These are phyloP conservation scores for Zoanthus sansibaricus DNA, from an alignment of 92 coral and sea anemone genomes.

Conservation along the genomic window DNA sequence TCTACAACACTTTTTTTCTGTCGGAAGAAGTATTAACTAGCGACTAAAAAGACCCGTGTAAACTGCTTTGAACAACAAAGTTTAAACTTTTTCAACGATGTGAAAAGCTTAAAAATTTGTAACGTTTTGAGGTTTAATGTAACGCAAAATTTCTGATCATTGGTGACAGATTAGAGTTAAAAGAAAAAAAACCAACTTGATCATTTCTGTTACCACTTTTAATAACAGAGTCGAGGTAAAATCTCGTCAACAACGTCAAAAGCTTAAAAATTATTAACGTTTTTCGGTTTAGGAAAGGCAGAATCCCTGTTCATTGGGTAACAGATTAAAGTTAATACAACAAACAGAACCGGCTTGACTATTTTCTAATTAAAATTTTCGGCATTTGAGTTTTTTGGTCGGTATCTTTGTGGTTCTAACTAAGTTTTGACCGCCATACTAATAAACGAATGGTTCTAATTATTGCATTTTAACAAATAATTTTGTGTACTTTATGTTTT, in stretches of 20 bases:
- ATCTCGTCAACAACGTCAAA: constrained; percentile 8
- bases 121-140: background rate
- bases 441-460: constrained; percentile 11
- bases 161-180: background rate
- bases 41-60: no score
- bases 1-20: background rate
- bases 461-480: constrained; percentile 12
- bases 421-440: constrained; percentile 32
- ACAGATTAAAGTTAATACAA: constrained; percentile 36
- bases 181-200: background rate
- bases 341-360: constrained; percentile 34
- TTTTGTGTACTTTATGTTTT: background rate
- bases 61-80: no score
- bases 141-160: background rate
- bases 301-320: constrained; percentile 28
- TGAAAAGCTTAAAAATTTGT: no score
- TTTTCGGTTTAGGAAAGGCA: constrained; percentile 10
- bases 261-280: constrained; percentile 24
- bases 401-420: constrained; percentile 42
- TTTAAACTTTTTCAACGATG: no score
- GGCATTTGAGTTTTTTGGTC: constrained; percentile 36
- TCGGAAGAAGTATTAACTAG: no score
- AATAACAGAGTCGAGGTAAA: background rate
- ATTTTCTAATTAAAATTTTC: constrained; percentile 49
- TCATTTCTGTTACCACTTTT: background rate